Evolutionary conservation across 2,113 vertebrate genomes (phyloP).

Genomic region (Speoplatyrhinus poulsoni): DNA sequence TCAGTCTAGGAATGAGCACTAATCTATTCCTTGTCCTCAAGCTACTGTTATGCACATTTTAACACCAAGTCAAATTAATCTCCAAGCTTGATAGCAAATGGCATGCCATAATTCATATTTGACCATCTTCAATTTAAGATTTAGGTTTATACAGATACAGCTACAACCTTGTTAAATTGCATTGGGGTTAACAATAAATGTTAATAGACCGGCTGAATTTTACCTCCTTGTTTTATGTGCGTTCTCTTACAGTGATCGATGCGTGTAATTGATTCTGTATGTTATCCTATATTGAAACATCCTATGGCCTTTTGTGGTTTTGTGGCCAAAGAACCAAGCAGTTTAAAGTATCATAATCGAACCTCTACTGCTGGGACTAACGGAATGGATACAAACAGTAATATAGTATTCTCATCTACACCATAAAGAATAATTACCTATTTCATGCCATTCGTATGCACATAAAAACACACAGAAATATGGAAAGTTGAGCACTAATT

Average conservation of each 20-base stretch:
- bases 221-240: background rate
- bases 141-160: background rate
- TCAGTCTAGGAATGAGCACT: constrained; percentile 51
- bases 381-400: background rate
- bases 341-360: background rate
- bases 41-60: constrained; percentile 14
- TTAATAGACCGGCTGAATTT: background rate
- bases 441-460: too few species aligned
- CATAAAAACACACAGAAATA: too few species aligned
- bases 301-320: background rate
- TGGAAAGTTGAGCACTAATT: too few species aligned
- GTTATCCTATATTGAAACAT: background rate
- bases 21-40: constrained; percentile 52
- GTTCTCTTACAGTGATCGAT: background rate
- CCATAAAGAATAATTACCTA: background rate
- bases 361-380: background rate
- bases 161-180: background rate
- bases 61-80: constrained; percentile 21
- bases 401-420: background rate
- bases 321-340: background rate
- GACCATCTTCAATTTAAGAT: background rate
- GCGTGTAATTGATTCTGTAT: background rate
- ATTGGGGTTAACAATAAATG: background rate
- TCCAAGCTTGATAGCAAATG: too few species aligned
- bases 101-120: background rate